These are phyloP conservation scores for Nephila pilipes DNA, from an alignment of 1,140 invertebrate genomes.

Conservation along the genomic window DNA sequence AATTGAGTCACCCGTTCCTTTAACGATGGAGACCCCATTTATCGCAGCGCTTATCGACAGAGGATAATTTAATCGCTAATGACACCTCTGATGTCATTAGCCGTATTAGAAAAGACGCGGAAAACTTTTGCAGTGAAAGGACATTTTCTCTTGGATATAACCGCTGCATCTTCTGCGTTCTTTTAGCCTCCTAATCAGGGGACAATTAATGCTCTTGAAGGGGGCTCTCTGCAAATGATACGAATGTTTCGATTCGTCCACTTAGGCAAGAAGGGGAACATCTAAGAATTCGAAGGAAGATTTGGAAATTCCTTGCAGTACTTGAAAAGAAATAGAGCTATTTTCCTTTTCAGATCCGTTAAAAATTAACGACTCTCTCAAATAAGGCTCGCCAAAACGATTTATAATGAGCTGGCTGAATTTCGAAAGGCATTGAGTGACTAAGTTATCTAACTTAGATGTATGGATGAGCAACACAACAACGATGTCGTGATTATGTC, in stretches of 20 bases:
- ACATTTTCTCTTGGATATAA: constrained; percentile 55
- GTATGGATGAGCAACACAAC: too few species aligned
- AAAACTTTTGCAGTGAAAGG: constrained; percentile 67
- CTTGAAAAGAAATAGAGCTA: neutral
- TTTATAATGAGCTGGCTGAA: neutral
- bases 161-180: constrained; percentile 57
- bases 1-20: constrained; percentile 69
- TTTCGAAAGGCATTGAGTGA: neutral
- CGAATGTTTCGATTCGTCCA: neutral
- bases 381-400: neutral
- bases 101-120: constrained; percentile 74
- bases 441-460: too few species aligned
- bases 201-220: constrained; percentile 70
- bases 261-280: neutral
- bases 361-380: neutral
- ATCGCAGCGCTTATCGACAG: constrained; percentile 76
- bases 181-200: constrained; percentile 74
- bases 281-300: neutral
- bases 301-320: neutral
- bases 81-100: constrained; percentile 76
- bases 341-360: neutral
- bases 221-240: constrained; percentile 38
- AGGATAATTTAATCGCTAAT: constrained; percentile 77
- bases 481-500: too few species aligned
- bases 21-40: constrained; percentile 76